A percentile compares a stretch with the other conserved stretches of the same genome.
Conservation (phyloP, 1,140 invertebrate genomes). For the Drosophila bocqueti region DNA sequence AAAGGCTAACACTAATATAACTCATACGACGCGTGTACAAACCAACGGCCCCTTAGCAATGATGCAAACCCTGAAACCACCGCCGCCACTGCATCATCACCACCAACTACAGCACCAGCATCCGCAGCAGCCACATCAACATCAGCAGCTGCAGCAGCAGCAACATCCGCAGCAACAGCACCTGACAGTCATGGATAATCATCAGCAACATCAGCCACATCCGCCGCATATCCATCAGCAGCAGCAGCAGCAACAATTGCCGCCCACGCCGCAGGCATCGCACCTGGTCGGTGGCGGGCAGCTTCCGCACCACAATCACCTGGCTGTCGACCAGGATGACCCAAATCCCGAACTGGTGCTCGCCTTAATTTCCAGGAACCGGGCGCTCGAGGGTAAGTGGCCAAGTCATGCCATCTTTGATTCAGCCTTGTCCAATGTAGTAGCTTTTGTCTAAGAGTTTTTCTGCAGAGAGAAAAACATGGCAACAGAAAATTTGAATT, state of each 20-base stretch:
- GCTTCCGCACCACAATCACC: slow-evolving; percentile 65
- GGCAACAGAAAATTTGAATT: not conserved
- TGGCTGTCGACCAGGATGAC: slow-evolving; percentile 80
- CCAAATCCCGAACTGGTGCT: slow-evolving; percentile 93
- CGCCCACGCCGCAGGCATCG: slow-evolving; percentile 86
- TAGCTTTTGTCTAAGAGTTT: slow-evolving; percentile 31
- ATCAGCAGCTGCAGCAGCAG: slow-evolving; percentile 52
- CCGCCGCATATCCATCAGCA: slow-evolving; percentile 67
- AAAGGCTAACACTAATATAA: slow-evolving; percentile 18
- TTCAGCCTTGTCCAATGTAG: slow-evolving; percentile 47
- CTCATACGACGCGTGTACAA: slow-evolving; percentile 57
- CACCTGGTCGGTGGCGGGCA: slow-evolving; percentile 74
- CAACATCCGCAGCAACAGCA: slow-evolving; percentile 68
- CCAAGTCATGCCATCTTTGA: slow-evolving; percentile 61
- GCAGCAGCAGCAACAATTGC: slow-evolving; percentile 76
- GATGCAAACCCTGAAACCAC: slow-evolving; percentile 85
- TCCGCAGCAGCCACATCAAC: slow-evolving; percentile 51
- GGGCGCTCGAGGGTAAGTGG: slow-evolving; percentile 93
- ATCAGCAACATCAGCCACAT: slow-evolving; percentile 62
- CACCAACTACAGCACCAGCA: slow-evolving; percentile 68
- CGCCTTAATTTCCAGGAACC: slow-evolving; percentile 93
- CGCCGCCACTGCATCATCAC: slow-evolving; percentile 79
- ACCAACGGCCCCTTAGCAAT: slow-evolving; percentile 67
- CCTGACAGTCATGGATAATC: slow-evolving; percentile 78
- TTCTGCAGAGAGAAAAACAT: slow-evolving; percentile 20